Percentiles rank a stretch among this genome's conserved stretches.
These are phyloP conservation scores for Troides oblongomaculatus DNA, from an alignment of 2,888 invertebrate genomes.

Conservation along the genomic window DNA sequence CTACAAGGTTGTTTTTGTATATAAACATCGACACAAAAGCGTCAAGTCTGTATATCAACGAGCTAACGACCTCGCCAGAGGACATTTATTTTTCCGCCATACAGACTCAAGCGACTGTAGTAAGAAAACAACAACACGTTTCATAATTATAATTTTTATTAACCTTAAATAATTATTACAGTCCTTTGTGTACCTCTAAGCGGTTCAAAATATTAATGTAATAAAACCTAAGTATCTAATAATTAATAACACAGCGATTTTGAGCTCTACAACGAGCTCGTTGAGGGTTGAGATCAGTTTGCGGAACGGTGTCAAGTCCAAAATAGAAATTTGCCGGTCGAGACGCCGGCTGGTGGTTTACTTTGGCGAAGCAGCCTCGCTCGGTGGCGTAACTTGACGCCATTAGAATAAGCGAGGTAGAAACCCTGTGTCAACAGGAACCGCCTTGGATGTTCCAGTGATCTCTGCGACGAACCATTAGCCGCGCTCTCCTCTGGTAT, in stretches of 20 bases:
- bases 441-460: constrained; percentile 70
- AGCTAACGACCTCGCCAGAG: constrained; percentile 36
- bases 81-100: constrained; percentile 36
- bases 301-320: constrained; percentile 68
- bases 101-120: constrained; percentile 22
- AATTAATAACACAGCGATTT: constrained; percentile 75
- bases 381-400: constrained; percentile 45
- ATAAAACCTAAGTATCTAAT: constrained; percentile 70
- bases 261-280: constrained; percentile 75
- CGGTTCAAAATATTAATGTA: constrained; percentile 58
- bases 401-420: constrained; percentile 57
- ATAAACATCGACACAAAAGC: constrained; percentile 55
- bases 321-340: constrained; percentile 44
- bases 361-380: constrained; percentile 45
- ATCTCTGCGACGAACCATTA: constrained; percentile 62
- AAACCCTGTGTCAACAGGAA: constrained; percentile 64
- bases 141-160: constrained; percentile 52
- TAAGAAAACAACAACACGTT: constrained; percentile 46
- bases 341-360: constrained; percentile 37
- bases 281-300: constrained; percentile 67
- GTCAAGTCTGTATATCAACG: constrained; percentile 27
- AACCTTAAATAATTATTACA: constrained; percentile 71
- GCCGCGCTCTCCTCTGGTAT: constrained; percentile 65
- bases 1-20: constrained; percentile 76
- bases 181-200: constrained; percentile 56